These are phyloP conservation scores for Hermodice carunculata DNA, from an alignment of 2,888 invertebrate species.

Conservation along the genomic window DNA sequence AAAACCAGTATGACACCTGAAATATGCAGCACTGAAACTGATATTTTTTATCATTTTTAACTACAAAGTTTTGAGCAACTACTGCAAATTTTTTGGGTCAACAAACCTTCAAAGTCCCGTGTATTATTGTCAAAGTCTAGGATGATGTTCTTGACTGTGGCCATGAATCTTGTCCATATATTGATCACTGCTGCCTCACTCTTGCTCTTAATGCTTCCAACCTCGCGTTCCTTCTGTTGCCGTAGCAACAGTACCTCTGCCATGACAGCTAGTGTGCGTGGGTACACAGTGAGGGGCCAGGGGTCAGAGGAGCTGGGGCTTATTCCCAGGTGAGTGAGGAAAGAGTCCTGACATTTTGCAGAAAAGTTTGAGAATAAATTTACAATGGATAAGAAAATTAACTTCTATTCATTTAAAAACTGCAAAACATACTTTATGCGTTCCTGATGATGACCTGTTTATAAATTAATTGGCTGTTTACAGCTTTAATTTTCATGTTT, in stretches of 20 bases:
- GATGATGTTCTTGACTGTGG: conserved; percentile 89
- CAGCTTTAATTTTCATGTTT: too few relatives aligned
- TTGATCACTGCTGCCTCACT: conserved; percentile 91
- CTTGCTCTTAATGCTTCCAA: conserved; percentile 81
- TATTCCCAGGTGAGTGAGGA: conserved; percentile 77
- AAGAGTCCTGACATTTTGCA: conserved; percentile 22
- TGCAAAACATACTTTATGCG: too few relatives aligned
- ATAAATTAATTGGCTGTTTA: too few relatives aligned
- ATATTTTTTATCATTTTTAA: too few relatives aligned
- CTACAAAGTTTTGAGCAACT: too few relatives aligned
- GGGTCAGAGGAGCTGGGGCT: conserved; percentile 76
- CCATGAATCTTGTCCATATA: conserved; percentile 92
- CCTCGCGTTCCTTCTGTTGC: conserved; percentile 71
- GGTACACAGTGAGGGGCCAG: conserved; percentile 85
- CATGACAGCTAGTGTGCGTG: conserved; percentile 84
- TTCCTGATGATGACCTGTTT: too few relatives aligned
- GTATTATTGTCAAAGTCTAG: conserved; percentile 46
- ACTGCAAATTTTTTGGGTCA: not conserved
- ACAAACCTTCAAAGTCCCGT: conserved; percentile 58
- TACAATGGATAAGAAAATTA: too few relatives aligned
- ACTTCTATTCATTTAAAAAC: too few relatives aligned
- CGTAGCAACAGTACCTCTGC: conserved; percentile 82
- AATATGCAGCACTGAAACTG: too few relatives aligned
- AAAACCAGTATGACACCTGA: too few relatives aligned
- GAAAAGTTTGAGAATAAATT: too few relatives aligned